Evolutionary conservation across 2,888 invertebrate genomes (phyloP).

Genomic region (Allacma fusca): DNA sequence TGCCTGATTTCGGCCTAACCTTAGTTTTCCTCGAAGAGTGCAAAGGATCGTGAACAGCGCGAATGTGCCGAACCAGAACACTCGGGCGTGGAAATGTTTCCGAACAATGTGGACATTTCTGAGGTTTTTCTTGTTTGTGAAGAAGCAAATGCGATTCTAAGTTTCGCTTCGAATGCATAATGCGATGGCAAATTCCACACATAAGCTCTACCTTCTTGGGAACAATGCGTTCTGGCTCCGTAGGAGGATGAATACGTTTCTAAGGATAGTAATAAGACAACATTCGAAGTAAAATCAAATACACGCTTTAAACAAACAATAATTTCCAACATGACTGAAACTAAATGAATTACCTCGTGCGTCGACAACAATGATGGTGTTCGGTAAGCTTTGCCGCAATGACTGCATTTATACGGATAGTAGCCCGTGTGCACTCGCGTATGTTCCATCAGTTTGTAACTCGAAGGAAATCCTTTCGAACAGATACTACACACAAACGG

Average conservation of each 20-base stretch:
- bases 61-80: slow-evolving; percentile 83
- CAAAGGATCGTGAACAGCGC: slow-evolving; percentile 79
- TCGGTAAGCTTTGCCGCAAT: slow-evolving; percentile 56
- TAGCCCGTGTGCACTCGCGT: slow-evolving; percentile 56
- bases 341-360: slow-evolving; percentile 51
- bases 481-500: slow-evolving; percentile 53
- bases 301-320: slow-evolving; percentile 1
- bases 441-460: slow-evolving; percentile 59
- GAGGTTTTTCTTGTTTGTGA: slow-evolving; percentile 76
- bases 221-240: neutral
- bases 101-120: slow-evolving; percentile 80
- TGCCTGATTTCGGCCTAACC: too few relatives aligned
- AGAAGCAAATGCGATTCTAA: slow-evolving; percentile 86
- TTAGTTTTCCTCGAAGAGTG: slow-evolving; percentile 73
- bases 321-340: neutral
- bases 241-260: slow-evolving; percentile 40
- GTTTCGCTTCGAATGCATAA: slow-evolving; percentile 81
- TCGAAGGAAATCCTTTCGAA: slow-evolving; percentile 58
- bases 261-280: neutral
- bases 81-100: slow-evolving; percentile 87
- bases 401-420: slow-evolving; percentile 55
- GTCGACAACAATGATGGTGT: slow-evolving; percentile 55
- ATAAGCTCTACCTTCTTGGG: slow-evolving; percentile 50
- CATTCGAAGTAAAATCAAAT: too few relatives aligned
- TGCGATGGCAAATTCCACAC: slow-evolving; percentile 57